These are phyloP conservation scores for Prunella himalayana DNA, from an alignment of 2,113 vertebrate species.

Conservation along the genomic window DNA sequence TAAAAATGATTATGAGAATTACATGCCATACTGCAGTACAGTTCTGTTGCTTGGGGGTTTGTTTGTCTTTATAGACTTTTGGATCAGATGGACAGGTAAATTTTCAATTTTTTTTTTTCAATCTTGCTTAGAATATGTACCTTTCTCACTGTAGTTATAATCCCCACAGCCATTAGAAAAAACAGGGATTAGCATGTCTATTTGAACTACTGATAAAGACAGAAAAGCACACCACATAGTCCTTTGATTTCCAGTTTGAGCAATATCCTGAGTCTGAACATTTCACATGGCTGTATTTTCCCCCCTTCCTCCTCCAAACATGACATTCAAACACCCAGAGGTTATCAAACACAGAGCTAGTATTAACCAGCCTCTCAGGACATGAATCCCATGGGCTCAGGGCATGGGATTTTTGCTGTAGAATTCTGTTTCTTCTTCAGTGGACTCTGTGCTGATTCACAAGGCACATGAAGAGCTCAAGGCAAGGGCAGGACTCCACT, in stretches of 20 bases:
- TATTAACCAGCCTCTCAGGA: background rate
- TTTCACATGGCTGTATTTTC: background rate
- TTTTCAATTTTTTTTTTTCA: background rate
- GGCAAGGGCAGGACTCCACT: background rate
- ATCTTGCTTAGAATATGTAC: background rate
- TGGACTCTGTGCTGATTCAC: background rate
- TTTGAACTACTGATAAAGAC: background rate
- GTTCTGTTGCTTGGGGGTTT: background rate
- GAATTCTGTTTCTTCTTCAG: background rate
- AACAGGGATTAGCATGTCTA: background rate
- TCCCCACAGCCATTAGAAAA: background rate
- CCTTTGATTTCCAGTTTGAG: background rate
- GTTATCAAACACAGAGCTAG: background rate
- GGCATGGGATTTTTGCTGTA: background rate
- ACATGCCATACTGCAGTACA: accelerated
- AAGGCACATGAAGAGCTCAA: background rate
- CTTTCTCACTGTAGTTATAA: background rate
- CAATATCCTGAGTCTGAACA: background rate
- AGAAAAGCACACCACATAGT: background rate
- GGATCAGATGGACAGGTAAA: background rate
- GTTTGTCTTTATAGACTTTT: background rate
- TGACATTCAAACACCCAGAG: background rate
- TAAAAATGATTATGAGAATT: background rate
- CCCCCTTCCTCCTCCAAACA: background rate
- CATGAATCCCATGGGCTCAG: background rate